A percentile compares a stretch with the other conserved stretches of the same genome.
phyloP scores from a whole-genome alignment of 2,888 invertebrate species.

The Caenorhabditis zanzibari region DNA sequence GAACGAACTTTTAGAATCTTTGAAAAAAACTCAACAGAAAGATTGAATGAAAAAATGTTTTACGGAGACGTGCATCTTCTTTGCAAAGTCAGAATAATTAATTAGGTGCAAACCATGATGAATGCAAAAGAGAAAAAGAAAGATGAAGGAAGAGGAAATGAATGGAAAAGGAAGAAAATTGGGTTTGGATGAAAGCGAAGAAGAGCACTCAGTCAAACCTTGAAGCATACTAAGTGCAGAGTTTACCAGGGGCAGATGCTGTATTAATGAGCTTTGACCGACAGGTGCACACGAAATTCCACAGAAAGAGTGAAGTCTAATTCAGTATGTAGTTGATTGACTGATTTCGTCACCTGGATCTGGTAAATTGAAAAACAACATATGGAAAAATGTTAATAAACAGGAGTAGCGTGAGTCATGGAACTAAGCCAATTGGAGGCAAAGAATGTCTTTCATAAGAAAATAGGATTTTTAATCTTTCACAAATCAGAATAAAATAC shows the following conservation, averaged over 20 bases:
- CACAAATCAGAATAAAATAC: constrained; percentile 2
- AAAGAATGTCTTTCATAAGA: neutral
- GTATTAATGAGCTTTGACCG: constrained; percentile 9
- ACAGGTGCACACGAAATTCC: constrained; percentile 11
- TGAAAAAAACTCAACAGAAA: neutral
- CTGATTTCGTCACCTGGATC: constrained; percentile 23
- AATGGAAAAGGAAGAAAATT: neutral
- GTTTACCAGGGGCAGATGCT: constrained; percentile 11
- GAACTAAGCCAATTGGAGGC: neutral
- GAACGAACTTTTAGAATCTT: neutral
- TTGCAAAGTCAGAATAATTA: constrained; percentile 54
- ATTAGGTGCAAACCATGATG: constrained; percentile 21
- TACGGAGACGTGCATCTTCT: neutral
- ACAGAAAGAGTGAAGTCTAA: neutral
- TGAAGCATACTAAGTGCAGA: constrained; percentile 22
- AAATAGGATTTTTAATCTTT: neutral
- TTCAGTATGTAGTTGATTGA: neutral
- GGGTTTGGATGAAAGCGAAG: neutral
- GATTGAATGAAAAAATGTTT: neutral
- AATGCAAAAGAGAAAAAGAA: neutral
- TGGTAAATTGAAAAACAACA: neutral
- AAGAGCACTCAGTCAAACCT: neutral
- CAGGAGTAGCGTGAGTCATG: constrained; percentile 1
- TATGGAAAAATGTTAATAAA: neutral
- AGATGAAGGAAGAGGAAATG: neutral